These are phyloP conservation scores for Dasypolia templi DNA, from an alignment of 2,888 invertebrate species.

Conservation along the genomic window DNA sequence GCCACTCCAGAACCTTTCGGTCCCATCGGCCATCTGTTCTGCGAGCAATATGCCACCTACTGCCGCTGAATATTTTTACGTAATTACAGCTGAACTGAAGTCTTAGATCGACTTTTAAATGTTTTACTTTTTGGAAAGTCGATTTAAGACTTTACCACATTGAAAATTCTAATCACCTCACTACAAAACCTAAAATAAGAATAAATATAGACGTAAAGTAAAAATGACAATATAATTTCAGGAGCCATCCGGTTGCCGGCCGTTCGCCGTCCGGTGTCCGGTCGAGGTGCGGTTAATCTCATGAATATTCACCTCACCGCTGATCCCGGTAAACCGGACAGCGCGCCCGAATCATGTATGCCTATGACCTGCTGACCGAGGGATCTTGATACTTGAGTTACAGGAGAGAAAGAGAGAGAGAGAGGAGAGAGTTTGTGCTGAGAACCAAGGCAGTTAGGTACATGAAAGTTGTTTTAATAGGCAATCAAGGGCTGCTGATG, in stretches of 20 bases:
- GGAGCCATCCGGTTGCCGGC: slow-evolving; percentile 51
- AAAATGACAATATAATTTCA: slow-evolving; percentile 74
- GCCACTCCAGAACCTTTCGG: too few relatives aligned
- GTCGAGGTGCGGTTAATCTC: slow-evolving; percentile 75
- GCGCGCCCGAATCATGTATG: slow-evolving; percentile 61
- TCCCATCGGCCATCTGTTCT: too few relatives aligned
- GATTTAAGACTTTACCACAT: not conserved
- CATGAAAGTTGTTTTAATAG: not conserved
- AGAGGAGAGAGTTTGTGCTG: slow-evolving; percentile 4
- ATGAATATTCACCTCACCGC: slow-evolving; percentile 82
- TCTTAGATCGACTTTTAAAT: too few relatives aligned
- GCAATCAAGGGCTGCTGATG: not conserved
- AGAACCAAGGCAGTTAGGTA: not conserved
- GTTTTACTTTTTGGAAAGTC: not conserved
- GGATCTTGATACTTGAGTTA: slow-evolving; percentile 58
- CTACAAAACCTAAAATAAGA: slow-evolving; percentile 28
- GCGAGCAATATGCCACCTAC: too few relatives aligned
- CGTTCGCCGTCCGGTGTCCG: slow-evolving; percentile 45
- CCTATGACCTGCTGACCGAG: slow-evolving; percentile 5
- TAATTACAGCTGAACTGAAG: too few relatives aligned
- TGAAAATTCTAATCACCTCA: not conserved
- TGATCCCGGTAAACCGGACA: slow-evolving; percentile 66
- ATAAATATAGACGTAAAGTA: slow-evolving; percentile 62
- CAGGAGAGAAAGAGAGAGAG: too few relatives aligned
- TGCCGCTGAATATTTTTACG: not conserved